phyloP scores from a whole-genome alignment of 2,113 vertebrate species.

The Orientallactaga bullata region DNA sequence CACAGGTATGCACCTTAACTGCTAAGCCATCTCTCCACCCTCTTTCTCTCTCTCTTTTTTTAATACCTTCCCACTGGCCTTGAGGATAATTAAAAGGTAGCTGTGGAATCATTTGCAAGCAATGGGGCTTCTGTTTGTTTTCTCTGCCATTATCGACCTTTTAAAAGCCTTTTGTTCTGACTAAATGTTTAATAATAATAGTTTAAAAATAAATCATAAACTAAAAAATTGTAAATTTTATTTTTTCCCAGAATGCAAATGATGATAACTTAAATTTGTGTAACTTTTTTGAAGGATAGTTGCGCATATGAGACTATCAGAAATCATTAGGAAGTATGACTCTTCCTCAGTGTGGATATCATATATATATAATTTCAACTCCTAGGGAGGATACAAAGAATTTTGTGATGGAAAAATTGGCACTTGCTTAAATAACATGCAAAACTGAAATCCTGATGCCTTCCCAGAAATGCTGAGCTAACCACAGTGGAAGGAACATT shows the following conservation, averaged over 20 bases:
- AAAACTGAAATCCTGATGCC: fast-evolving
- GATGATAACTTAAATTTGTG: neutral
- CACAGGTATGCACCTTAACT: no score
- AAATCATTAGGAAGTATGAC: neutral
- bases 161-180: neutral
- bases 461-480: neutral
- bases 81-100: neutral
- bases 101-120: neutral
- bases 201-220: neutral
- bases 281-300: neutral
- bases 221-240: neutral
- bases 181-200: neutral
- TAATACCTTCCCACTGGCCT: neutral
- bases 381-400: neutral
- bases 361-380: neutral
- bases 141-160: neutral
- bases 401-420: neutral
- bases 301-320: neutral
- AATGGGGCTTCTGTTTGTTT: neutral
- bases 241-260: neutral
- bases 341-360: neutral
- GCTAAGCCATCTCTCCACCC: no score
- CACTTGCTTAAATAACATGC: neutral
- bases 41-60: neutral
- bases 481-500: neutral